Evolutionary conservation across 2,113 vertebrate species (phyloP).

Genomic region (Otocyon megalotis): DNA sequence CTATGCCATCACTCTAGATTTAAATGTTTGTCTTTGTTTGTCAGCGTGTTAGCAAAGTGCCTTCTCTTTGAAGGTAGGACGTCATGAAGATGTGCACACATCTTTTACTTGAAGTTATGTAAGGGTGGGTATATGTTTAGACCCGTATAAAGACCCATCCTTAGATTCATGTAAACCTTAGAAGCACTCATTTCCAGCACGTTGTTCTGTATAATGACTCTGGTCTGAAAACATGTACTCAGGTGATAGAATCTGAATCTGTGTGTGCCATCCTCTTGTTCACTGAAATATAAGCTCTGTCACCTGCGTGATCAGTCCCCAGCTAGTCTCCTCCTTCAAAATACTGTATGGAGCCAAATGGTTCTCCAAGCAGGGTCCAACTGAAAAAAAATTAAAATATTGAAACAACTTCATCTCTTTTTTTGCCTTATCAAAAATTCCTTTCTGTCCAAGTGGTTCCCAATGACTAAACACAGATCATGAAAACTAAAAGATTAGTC

Average conservation of each 20-base stretch:
- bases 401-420: background rate
- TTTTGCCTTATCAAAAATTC: background rate
- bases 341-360: background rate
- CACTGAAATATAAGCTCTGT: conserved; percentile 54
- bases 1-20: background rate
- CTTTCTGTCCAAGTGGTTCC: background rate
- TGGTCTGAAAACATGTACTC: background rate
- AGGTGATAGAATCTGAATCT: background rate
- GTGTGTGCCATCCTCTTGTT: background rate
- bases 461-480: background rate
- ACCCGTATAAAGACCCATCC: background rate
- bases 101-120: background rate
- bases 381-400: background rate
- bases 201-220: background rate
- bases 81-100: background rate
- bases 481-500: background rate
- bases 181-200: background rate
- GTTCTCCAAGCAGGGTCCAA: background rate
- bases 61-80: background rate
- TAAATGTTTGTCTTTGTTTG: background rate
- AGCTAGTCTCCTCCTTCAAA: conserved; percentile 60
- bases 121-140: background rate
- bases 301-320: conserved; percentile 32
- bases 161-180: rapidly evolving
- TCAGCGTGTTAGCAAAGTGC: background rate